Percentiles rank a stretch among this genome's conserved stretches.
Conservation (phyloP, 2,888 invertebrate species). For the Euzophera pinguis region DNA sequence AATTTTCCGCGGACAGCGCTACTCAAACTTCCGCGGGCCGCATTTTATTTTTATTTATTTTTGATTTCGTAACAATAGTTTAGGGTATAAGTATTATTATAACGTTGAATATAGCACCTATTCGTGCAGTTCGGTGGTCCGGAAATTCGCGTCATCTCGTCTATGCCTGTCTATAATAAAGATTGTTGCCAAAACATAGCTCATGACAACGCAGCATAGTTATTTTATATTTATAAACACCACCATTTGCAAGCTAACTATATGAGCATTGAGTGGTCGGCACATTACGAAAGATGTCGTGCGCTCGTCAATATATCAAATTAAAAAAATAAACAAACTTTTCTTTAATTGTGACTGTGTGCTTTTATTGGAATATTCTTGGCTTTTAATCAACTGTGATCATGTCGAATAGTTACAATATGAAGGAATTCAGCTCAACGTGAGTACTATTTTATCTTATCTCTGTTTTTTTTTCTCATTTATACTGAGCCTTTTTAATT, state of each 20-base stretch:
- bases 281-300: constrained; percentile 46
- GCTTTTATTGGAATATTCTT: constrained; percentile 13
- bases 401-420: constrained; percentile 66
- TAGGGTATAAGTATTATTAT: background rate
- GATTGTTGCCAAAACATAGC: constrained; percentile 30
- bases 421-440: constrained; percentile 76
- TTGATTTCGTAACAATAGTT: too few relatives aligned
- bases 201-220: constrained; percentile 31
- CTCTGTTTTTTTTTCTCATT: too few relatives aligned
- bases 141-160: constrained; percentile 1
- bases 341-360: constrained; percentile 18
- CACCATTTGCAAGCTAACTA: constrained; percentile 31
- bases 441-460: constrained; percentile 38
- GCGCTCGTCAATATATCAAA: constrained; percentile 36
- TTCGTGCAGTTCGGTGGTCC: background rate
- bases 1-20: too few relatives aligned
- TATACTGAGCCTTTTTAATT: too few relatives aligned
- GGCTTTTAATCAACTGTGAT: constrained; percentile 30
- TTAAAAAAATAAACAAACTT: constrained; percentile 31
- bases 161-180: constrained; percentile 28
- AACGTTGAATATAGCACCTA: background rate
- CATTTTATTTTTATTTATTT: too few relatives aligned
- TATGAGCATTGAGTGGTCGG: constrained; percentile 42
- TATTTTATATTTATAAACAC: constrained; percentile 45
- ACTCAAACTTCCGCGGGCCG: too few relatives aligned